These are phyloP conservation scores for Uromys caudimaculatus DNA, from an alignment of 2,797 vertebrate species.

Conservation along the genomic window DNA sequence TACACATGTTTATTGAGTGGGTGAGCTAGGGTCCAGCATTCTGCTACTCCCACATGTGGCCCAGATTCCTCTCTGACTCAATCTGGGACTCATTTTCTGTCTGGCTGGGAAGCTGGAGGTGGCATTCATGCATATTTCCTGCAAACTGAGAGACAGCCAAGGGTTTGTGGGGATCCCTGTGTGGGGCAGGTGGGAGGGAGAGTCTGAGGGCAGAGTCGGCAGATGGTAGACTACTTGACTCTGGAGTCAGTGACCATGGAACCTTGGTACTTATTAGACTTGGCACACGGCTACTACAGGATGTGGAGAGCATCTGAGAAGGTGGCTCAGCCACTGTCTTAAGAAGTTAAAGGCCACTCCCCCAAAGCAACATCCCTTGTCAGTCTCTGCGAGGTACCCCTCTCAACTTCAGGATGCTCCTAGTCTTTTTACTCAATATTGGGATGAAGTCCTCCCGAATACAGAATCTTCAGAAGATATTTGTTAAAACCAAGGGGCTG, in stretches of 20 bases:
- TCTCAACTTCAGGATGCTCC: background rate
- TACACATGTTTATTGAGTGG: background rate
- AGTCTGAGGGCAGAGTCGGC: background rate
- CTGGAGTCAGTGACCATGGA: background rate
- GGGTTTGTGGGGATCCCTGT: background rate
- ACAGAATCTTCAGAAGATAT: background rate
- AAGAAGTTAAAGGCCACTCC: background rate
- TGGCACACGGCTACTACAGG: background rate
- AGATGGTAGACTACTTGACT: background rate
- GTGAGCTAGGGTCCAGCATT: background rate
- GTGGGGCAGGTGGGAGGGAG: background rate
- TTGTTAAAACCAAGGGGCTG: background rate
- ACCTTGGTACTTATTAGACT: background rate
- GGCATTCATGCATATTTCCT: background rate
- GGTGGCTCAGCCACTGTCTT: too few species aligned
- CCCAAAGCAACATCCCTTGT: background rate
- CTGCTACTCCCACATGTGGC: background rate
- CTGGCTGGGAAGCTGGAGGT: background rate
- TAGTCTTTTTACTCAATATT: background rate
- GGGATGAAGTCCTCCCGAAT: background rate
- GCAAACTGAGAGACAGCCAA: background rate
- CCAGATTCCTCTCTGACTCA: slow-evolving; percentile 31
- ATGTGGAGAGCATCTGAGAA: background rate
- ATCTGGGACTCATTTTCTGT: background rate
- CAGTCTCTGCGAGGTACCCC: background rate